Base-by-base conservation (phyloP, 2,888 invertebrate genomes). In the Crepidodera aurea region DNA sequence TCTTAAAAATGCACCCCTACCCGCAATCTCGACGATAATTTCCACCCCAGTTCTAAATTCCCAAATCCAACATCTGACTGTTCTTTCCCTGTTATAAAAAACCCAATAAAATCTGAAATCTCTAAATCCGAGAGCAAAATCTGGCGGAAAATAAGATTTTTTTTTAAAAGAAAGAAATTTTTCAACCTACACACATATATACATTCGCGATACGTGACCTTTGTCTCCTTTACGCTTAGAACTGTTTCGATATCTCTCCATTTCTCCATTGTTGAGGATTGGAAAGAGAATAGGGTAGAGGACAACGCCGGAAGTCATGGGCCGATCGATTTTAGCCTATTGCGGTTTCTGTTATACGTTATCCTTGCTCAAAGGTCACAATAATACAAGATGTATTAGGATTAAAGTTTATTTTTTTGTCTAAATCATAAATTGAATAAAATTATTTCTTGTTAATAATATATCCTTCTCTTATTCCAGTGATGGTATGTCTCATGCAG, bases 401-500 rank as follows among this genome's bases (percentile, higher is more conserved):
- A n/a, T n/a, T n/a, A n/a, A n/a, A n/a, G n/a, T n/a, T n/a, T n/a
- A n/a, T n/a, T n/a, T n/a, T n/a, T n/a, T n/a, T n/a, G n/a, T n/a
- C n/a, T n/a, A n/a, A n/a, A n/a, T n/a, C n/a, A n/a, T n/a, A n/a
- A n/a, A n/a, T n/a, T n/a, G n/a, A n/a, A n/a, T n/a, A n/a, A n/a
- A n/a, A n/a, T n/a, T n/a, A n/a, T n/a, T n/a, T n/a, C n/a, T n/a
- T n/a, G n/a, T n/a, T n/a, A n/a, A n/a, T n/a, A n/a, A n/a, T n/a
- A n/a, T n/a, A n/a, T n/a, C n/a, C n/a, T n/a, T n/a, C n/a, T 70
- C 69, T 64, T 78, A 70, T 82, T 83, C 48, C 85, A 94, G 94
- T 57, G 94, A 95, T 79, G 92, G 92, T 53, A 84, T 94, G 67
- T 92, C 94, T 7, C 92, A 93, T 72, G 81, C 83, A 19, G 87